Conservation (phyloP, 2,888 invertebrate species). For the Alentia gelatinosa region DNA sequence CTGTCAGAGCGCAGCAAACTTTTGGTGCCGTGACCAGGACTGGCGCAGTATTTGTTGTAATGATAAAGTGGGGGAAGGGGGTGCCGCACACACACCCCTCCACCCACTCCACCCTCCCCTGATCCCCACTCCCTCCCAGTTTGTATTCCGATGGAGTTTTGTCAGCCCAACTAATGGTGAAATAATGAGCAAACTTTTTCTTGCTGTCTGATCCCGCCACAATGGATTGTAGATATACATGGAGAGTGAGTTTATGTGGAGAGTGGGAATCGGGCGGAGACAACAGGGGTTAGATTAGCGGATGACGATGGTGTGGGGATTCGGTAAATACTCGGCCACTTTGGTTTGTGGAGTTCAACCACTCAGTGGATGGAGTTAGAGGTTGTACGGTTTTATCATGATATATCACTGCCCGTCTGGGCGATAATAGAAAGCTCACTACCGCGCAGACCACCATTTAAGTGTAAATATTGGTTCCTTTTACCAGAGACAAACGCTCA, state of each 20-base stretch:
- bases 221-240: neutral
- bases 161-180: neutral
- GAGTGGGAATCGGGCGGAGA: neutral
- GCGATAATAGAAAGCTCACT: neutral
- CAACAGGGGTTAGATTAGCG: neutral
- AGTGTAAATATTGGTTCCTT: constrained; percentile 1
- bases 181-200: constrained; percentile 34
- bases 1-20: neutral
- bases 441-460: neutral
- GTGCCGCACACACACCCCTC: too few relatives aligned
- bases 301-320: neutral
- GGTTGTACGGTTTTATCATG: neutral
- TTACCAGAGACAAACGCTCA: neutral
- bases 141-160: neutral
- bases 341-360: neutral
- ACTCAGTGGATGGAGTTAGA: neutral
- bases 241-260: neutral
- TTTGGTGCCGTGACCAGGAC: neutral
- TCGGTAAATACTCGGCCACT: neutral
- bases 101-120: neutral
- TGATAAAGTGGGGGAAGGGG: neutral
- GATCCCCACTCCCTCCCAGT: neutral
- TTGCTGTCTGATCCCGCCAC: neutral
- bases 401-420: neutral
- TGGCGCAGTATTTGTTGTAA: neutral